Percentiles rank a stretch among this genome's conserved stretches.
Conservation (phyloP, 2,797 vertebrate species). For the Bradypus variegatus region DNA sequence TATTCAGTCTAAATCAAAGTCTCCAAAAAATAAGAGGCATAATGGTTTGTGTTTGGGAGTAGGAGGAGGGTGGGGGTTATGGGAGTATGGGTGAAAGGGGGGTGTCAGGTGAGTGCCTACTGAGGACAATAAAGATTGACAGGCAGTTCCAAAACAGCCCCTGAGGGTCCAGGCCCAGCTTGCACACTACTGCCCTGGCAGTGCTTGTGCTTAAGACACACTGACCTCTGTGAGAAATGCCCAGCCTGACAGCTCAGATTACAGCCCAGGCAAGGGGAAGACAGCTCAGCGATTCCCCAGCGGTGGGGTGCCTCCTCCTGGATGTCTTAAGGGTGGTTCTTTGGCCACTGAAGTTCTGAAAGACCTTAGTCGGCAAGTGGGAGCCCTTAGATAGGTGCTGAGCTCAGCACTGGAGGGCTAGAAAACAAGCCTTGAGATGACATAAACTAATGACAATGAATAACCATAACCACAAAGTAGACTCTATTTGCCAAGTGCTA, state of each 20-base stretch:
- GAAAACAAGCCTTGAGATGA: background rate
- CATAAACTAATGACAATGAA: background rate
- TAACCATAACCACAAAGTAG: background rate
- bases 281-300: background rate
- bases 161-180: background rate
- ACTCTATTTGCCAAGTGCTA: background rate
- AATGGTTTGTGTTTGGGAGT: background rate
- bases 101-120: background rate
- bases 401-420: background rate
- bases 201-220: background rate
- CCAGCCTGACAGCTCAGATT: slow-evolving; percentile 24
- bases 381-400: background rate
- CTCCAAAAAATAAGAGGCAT: background rate
- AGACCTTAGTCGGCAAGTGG: background rate
- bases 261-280: background rate
- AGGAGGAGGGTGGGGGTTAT: background rate
- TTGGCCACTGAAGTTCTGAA: background rate
- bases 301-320: slow-evolving; percentile 39
- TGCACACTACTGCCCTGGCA: background rate
- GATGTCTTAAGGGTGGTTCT: slow-evolving; percentile 11
- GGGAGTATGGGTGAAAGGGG: background rate
- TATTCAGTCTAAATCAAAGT: background rate
- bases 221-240: background rate
- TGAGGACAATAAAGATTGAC: background rate
- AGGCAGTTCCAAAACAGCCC: background rate